Evolutionary conservation across 2,888 invertebrate species (phyloP).

Genomic region (Podotricha telesiphe): DNA sequence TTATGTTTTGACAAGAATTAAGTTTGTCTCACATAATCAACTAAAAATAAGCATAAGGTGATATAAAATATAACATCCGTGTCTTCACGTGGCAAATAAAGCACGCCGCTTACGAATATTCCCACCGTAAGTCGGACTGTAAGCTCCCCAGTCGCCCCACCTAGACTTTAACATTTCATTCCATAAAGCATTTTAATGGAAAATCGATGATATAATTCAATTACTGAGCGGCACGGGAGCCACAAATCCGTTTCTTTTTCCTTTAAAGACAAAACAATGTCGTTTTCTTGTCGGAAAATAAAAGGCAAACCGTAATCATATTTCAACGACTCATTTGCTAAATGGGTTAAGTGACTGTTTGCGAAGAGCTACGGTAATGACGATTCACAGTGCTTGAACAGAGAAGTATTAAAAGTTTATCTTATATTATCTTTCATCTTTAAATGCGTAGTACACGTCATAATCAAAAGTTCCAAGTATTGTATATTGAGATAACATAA

Average conservation of each 20-base stretch:
- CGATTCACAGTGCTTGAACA: constrained; percentile 24
- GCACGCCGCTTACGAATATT: not conserved
- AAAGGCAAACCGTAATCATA: constrained; percentile 60
- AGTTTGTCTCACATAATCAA: too few relatives aligned
- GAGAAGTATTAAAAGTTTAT: constrained; percentile 16
- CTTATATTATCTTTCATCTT: constrained; percentile 6
- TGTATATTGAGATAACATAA: too few relatives aligned
- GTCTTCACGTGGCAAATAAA: not conserved
- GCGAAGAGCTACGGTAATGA: constrained; percentile 33
- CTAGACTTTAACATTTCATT: constrained; percentile 77
- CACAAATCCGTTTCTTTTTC: constrained; percentile 65
- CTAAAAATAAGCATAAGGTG: not conserved
- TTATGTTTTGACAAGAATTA: too few relatives aligned
- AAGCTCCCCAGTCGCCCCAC: constrained; percentile 62
- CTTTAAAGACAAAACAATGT: constrained; percentile 70
- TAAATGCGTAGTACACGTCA: not conserved
- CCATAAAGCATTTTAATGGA: constrained; percentile 83
- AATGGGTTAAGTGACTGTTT: constrained; percentile 54
- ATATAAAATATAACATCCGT: not conserved
- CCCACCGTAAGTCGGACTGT: constrained; percentile 36
- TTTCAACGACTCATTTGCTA: constrained; percentile 73
- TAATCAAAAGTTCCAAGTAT: too few relatives aligned
- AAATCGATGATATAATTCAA: constrained; percentile 83
- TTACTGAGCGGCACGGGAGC: constrained; percentile 72
- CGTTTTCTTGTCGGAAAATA: constrained; percentile 56